Evolutionary conservation across 2,113 vertebrate genomes (phyloP).

Genomic region (Gadus chalcogrammus): DNA sequence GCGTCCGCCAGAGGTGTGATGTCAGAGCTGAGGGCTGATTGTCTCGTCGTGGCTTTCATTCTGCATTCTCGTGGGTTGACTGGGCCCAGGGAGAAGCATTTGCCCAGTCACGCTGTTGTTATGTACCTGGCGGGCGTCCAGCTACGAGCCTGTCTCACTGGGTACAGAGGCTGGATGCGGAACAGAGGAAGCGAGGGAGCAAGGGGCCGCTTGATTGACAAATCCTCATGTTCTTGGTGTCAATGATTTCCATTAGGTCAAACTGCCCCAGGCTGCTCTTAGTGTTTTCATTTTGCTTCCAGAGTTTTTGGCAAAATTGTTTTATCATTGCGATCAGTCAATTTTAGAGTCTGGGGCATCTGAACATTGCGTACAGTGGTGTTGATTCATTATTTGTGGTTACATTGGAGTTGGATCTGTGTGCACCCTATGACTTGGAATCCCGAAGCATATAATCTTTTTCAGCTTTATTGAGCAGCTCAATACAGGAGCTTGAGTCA

Average conservation of each 20-base stretch:
- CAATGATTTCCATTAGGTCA: conserved; percentile 22
- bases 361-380: neutral
- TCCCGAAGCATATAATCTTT: conserved; percentile 22
- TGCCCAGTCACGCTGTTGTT: conserved; percentile 22
- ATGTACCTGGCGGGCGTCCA: neutral
- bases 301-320: neutral
- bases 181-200: neutral
- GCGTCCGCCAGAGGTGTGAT: neutral
- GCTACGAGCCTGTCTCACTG: neutral
- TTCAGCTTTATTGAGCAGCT: conserved; percentile 31
- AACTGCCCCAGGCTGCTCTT: conserved; percentile 9
- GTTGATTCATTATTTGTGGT: conserved; percentile 15
- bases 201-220: neutral
- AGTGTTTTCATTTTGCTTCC: neutral
- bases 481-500: conserved; percentile 1
- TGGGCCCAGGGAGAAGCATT: neutral
- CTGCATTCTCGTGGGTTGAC: neutral
- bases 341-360: neutral
- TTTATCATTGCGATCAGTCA: neutral
- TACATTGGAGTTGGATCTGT: conserved; percentile 21
- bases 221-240: neutral
- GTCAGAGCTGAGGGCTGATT: neutral
- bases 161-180: neutral
- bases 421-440: conserved; percentile 19
- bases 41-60: conserved; percentile 11